Evolutionary conservation across 2,113 vertebrate species (phyloP).

Genomic region (Noctilio leporinus): DNA sequence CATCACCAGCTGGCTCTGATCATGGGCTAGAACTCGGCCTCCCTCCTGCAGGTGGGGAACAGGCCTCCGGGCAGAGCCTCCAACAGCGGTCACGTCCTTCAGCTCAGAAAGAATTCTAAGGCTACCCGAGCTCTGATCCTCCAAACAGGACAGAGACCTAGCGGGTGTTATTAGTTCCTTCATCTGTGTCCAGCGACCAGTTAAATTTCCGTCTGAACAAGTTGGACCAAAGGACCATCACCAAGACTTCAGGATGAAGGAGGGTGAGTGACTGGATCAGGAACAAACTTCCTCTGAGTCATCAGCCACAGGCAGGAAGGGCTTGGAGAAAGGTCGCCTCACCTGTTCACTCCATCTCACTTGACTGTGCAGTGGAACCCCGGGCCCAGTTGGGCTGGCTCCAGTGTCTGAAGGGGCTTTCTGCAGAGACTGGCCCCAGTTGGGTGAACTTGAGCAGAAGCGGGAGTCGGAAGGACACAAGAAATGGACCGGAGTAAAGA

Average conservation of each 20-base stretch:
- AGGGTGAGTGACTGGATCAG: background rate
- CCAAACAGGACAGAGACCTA: too few relatives aligned
- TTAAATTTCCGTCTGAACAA: background rate
- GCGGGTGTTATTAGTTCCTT: background rate
- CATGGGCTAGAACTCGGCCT: background rate
- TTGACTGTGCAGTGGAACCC: too few relatives aligned
- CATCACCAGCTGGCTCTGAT: background rate
- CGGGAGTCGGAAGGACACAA: background rate
- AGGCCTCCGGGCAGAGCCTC: background rate
- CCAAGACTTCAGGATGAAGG: background rate
- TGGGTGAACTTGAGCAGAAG: background rate
- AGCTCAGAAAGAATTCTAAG: background rate
- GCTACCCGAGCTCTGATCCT: background rate
- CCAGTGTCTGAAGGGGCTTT: background rate
- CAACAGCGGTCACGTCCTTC: rapidly evolving
- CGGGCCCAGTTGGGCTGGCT: background rate
- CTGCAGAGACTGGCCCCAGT: background rate
- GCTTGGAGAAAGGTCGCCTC: background rate
- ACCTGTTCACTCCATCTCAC: background rate
- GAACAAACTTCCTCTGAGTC: background rate
- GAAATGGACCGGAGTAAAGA: background rate
- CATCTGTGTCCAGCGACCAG: background rate
- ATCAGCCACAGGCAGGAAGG: background rate
- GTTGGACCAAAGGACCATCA: too few relatives aligned
- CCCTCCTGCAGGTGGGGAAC: background rate